Conservation (phyloP, 2,797 vertebrate genomes). For the Channallabes apus region DNA sequence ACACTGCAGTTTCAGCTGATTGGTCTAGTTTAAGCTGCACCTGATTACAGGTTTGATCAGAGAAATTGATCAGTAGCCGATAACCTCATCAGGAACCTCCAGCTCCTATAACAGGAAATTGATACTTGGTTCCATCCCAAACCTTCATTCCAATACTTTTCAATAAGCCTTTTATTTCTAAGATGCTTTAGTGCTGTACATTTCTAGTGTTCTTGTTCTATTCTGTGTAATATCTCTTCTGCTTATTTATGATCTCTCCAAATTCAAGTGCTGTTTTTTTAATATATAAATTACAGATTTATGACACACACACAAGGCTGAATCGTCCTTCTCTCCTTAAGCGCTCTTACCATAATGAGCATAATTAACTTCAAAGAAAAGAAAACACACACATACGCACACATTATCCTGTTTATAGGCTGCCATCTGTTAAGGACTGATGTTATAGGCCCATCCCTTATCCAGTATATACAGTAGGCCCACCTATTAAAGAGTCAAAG, state of each 20-base stretch:
- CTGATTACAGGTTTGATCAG: slow-evolving; percentile 19
- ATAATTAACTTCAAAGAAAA: slow-evolving; percentile 18
- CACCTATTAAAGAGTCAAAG: background rate
- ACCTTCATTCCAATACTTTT: background rate
- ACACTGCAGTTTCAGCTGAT: background rate
- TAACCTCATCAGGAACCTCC: slow-evolving; percentile 5
- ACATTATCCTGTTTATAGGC: background rate
- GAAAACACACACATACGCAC: background rate
- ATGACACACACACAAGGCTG: background rate
- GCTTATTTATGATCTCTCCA: slow-evolving; percentile 7
- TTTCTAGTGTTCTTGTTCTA: background rate
- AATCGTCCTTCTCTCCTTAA: slow-evolving; percentile 1
- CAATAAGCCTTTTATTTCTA: background rate
- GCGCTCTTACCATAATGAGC: slow-evolving; percentile 15
- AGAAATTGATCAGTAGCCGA: background rate
- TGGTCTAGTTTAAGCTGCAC: background rate
- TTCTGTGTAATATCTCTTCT: slow-evolving; percentile 1
- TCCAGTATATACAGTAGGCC: background rate
- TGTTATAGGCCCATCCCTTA: too few species aligned
- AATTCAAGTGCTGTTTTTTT: slow-evolving; percentile 3
- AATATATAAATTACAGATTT: slow-evolving; percentile 1
- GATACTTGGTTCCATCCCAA: background rate
- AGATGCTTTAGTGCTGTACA: background rate
- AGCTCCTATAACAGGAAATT: background rate
- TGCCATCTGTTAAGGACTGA: background rate